A percentile compares a stretch with the other conserved stretches of the same genome.
Conservation (phyloP, 1,140 invertebrate species). For the Globodera rostochiensis region DNA sequence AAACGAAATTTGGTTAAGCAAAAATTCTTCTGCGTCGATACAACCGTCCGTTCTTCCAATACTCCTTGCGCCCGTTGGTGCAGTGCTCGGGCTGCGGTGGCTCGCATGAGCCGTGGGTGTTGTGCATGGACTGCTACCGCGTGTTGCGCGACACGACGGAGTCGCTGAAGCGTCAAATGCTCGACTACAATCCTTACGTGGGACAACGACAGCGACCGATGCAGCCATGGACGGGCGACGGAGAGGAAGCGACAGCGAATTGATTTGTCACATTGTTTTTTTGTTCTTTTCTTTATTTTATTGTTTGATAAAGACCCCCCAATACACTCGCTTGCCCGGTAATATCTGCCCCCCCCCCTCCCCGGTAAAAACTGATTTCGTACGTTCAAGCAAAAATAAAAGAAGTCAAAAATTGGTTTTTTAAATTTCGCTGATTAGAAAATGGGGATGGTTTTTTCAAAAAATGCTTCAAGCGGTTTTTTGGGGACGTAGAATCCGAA, state of each 20-base stretch:
- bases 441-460: too few relatives aligned
- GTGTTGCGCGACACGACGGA: slow-evolving; percentile 1
- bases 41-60: neutral
- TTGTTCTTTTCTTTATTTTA: neutral
- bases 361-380: too few relatives aligned
- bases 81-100: neutral
- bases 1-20: neutral
- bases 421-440: too few relatives aligned
- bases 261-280: neutral
- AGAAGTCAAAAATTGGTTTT: too few relatives aligned
- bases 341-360: too few relatives aligned
- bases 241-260: neutral
- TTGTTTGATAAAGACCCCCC: neutral
- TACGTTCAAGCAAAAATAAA: too few relatives aligned
- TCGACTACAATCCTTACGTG: neutral
- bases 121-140: slow-evolving; percentile 8
- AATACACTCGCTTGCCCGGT: too few relatives aligned
- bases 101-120: neutral
- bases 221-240: neutral
- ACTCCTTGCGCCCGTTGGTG: neutral
- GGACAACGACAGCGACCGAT: slow-evolving; percentile 1
- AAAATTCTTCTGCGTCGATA: neutral
- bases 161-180: neutral
- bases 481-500: too few relatives aligned
- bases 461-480: too few relatives aligned